Conservation (phyloP, 2,113 vertebrate species). For the Solenodon paradoxus region DNA sequence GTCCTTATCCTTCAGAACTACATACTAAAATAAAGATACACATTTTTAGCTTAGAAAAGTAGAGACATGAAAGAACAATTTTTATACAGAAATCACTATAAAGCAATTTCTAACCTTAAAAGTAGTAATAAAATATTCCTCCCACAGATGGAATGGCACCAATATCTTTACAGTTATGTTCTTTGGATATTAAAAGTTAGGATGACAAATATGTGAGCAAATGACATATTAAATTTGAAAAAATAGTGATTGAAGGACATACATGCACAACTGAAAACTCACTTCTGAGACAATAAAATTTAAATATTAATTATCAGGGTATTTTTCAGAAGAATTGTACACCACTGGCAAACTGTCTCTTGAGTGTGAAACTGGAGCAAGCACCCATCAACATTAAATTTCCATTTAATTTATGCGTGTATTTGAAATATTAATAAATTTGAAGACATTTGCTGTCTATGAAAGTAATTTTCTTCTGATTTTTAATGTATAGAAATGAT, state of each 20-base stretch:
- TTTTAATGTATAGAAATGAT: conserved; percentile 44
- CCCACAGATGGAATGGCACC: neutral
- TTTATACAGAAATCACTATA: neutral
- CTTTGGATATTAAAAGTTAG: neutral
- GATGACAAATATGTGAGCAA: neutral
- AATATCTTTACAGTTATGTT: neutral
- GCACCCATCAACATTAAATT: neutral
- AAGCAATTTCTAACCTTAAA: neutral
- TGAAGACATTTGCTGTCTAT: neutral
- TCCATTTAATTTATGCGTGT: neutral
- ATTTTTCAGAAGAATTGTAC: neutral
- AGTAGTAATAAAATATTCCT: neutral
- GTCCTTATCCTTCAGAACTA: neutral
- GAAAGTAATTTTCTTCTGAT: neutral
- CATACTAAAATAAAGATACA: neutral
- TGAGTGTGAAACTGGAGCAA: neutral
- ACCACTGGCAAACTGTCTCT: neutral
- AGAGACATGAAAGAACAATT: neutral
- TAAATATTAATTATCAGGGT: neutral
- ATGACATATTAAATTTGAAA: neutral
- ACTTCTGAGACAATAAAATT: neutral
- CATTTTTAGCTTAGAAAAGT: neutral
- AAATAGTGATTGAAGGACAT: neutral
- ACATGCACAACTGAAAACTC: neutral
- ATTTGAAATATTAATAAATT: neutral